phyloP scores from a whole-genome alignment of 2,797 vertebrate species.

The Delichon dasypus region DNA sequence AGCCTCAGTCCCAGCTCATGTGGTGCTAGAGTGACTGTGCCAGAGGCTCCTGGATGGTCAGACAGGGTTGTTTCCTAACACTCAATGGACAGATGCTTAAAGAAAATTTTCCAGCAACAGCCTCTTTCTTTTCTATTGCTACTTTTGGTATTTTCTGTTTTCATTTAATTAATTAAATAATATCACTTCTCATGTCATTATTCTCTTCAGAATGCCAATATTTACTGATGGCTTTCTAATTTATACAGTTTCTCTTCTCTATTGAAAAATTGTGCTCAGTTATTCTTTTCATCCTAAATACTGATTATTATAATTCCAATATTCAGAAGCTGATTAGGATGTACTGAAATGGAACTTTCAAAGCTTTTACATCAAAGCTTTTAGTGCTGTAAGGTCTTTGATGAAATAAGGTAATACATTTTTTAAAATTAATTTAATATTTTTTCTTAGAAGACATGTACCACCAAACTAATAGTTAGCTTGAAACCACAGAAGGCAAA shows the following conservation, averaged over 20 bases:
- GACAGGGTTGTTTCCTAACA: not conserved
- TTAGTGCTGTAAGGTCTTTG: not conserved
- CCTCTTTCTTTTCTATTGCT: not conserved
- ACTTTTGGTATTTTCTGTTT: not conserved
- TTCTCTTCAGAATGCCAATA: not conserved
- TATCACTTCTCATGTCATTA: not conserved
- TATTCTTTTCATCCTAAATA: not conserved
- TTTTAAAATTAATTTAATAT: not conserved
- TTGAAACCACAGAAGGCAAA: not conserved
- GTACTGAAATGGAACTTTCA: not conserved
- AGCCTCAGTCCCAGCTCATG: fast-evolving
- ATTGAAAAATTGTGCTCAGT: not conserved
- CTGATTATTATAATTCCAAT: not conserved
- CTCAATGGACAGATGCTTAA: not conserved
- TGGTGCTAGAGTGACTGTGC: fast-evolving
- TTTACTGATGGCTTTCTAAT: not conserved
- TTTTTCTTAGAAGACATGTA: not conserved
- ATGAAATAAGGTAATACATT: not conserved
- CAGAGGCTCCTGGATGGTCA: not conserved
- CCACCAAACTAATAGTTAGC: not conserved
- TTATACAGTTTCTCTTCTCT: not conserved
- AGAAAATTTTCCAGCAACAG: not conserved
- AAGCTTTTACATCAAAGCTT: not conserved
- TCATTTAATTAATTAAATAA: not conserved
- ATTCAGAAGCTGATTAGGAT: not conserved